Evolutionary conservation across 2,797 vertebrate genomes (phyloP).

Genomic region (Hozukius guyotensis): DNA sequence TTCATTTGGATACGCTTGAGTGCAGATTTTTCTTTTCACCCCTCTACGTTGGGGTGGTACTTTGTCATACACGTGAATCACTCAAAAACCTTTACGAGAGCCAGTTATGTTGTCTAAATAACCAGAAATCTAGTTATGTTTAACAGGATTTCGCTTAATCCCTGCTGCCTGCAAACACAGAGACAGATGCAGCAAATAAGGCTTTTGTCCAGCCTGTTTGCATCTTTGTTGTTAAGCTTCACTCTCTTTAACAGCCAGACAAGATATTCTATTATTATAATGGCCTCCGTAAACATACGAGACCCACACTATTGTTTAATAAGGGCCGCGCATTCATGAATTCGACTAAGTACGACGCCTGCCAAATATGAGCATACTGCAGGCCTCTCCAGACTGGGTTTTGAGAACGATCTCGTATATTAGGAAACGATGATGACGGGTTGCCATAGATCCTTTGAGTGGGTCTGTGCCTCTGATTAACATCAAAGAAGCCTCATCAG

Average conservation of each 20-base stretch:
- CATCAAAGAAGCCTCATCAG: conserved; percentile 80
- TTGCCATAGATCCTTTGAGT: conserved; percentile 68
- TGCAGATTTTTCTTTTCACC: not conserved
- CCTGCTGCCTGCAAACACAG: not conserved
- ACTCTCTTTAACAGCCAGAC: not conserved
- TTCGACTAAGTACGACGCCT: conserved; percentile 25
- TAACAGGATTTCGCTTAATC: conserved; percentile 8
- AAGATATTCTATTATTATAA: conserved; percentile 23
- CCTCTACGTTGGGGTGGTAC: not conserved
- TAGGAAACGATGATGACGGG: conserved; percentile 44
- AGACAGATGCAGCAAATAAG: not conserved
- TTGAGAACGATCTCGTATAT: conserved; percentile 31
- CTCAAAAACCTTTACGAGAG: not conserved
- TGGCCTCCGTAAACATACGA: not conserved
- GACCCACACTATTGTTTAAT: conserved; percentile 15
- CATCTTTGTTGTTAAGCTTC: conserved; percentile 16
- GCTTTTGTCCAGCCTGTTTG: conserved; percentile 4
- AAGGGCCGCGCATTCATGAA: conserved; percentile 41
- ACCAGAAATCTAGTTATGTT: not conserved
- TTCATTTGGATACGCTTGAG: not conserved
- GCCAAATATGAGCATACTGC: conserved; percentile 12
- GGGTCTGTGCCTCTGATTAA: conserved; percentile 62
- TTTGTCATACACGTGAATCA: not conserved
- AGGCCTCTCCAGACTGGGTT: conserved; percentile 23
- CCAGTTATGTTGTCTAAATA: not conserved